phyloP scores from a whole-genome alignment of 2,113 vertebrate genomes.

The Hippopotamus amphibius region DNA sequence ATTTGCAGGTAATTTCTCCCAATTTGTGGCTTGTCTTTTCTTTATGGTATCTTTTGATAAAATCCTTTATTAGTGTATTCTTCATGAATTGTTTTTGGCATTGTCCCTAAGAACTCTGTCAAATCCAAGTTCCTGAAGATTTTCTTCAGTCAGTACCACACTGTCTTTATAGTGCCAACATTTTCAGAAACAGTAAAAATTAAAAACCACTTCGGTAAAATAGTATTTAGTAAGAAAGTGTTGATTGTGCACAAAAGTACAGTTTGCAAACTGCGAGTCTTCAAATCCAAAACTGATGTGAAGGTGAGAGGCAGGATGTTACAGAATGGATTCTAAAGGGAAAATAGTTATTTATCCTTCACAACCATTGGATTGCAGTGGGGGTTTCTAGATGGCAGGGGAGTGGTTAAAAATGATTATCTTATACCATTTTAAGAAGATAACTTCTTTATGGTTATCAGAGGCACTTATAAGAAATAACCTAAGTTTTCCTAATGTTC shows the following conservation, averaged over 20 bases:
- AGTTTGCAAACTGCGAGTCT: neutral
- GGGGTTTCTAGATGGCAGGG: neutral
- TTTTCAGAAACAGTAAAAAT: neutral
- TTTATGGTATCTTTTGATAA: neutral
- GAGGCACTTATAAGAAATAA: neutral
- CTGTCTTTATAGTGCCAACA: neutral
- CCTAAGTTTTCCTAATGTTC: neutral
- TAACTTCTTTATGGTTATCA: neutral
- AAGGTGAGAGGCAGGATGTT: neutral
- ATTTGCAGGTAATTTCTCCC: neutral
- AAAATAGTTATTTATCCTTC: neutral
- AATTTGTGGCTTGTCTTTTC: neutral
- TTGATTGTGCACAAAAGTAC: neutral
- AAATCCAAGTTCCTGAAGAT: neutral
- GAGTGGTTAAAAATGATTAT: neutral
- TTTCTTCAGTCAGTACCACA: neutral
- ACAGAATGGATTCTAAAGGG: neutral
- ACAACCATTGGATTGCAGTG: neutral
- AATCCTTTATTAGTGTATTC: neutral
- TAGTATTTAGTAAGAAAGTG: neutral
- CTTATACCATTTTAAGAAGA: neutral
- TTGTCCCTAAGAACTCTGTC: neutral
- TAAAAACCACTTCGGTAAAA: neutral
- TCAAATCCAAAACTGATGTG: neutral
- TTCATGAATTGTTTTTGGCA: neutral